Base-by-base conservation (phyloP, 2,888 invertebrate genomes). In the Drosophila lutescens region DNA sequence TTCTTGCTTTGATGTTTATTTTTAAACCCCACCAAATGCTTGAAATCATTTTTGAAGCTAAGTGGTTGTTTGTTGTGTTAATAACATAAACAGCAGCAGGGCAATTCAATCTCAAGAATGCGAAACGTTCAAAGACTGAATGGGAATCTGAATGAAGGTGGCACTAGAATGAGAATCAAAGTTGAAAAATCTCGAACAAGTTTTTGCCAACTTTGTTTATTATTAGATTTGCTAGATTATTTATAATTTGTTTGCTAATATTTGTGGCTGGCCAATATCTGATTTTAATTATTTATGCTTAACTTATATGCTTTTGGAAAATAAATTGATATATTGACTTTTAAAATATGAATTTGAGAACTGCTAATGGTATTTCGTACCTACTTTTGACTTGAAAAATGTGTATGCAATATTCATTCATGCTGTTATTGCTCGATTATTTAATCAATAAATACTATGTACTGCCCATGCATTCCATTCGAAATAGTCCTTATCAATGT, bases 21-120 rank as follows among this genome's bases (percentile, higher is more conserved):
- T 84, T 78, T 79, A 79, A 70, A 47, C 34, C 54, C 6, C 69
- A 41, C 76, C 72, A 86, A 83, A 80, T 83, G 79, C 81, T 71
- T 68, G 79, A 68, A 83, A 80, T 77, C 74, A 76, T 77, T 77
- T 77, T 72, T 61, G 49, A 67, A 73, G 79, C 72, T 83, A 83
- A 83, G 86, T 83, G 86, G 70, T 86, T 86, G 77, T 86, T 82
- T 86, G 83, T 78, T 82, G 80, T 86, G 77, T 79, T 86, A 80
- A 82, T 82, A 82, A 77, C 75, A 78, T 70, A 69, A 82, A 77
- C 77, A 80, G 58, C 77, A 80, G 58, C 57, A 46, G 4, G 36
- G 23, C 43, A 53, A 56, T 49, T 67, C 34, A 15, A 65, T 38
- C 51, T 47, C 20, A 57, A 66, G 66, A 66, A 67, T 43, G 9